Evolutionary conservation across 2,888 invertebrate genomes (phyloP), one percentile per base, ranked within the genome.

Genomic region (Synergus japonicus): DNA sequence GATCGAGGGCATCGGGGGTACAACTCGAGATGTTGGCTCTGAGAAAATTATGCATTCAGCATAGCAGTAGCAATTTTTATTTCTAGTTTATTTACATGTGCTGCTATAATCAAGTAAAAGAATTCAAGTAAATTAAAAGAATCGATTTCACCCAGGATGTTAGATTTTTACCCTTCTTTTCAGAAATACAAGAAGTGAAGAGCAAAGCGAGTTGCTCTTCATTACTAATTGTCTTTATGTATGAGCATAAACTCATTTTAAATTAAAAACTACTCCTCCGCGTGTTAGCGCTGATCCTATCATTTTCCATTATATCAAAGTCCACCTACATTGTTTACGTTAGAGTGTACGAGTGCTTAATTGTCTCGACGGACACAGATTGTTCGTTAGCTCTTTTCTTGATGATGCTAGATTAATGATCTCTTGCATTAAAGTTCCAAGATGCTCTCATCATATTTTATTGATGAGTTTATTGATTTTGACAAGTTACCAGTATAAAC

Each of bases 1-100:
- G 80, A 82, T 82, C 84, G 81, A 82, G 82, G 80, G 29, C 80
- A 82, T 13, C 82, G 81, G 81, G 83, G 81, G 29, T 79, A 82
- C 29, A 69, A 15, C 46, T 49, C 46, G 22, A 29, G 22, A 3
- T 69, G 1, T 46, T 49, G 37, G 22, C 22, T 49, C 15, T 12
- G 13, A 10, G n/a, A 41, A 46, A 69, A 46, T 8, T 46, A 29
- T 69, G 29, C 9, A 4, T 15, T 29, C 12, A 15, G 13, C 22
- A 8, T 22, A 37, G 29, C 29, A 49, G 46, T 49, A 44, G n/a
- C 12, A 60, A 15, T 29, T 37, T 22, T 64, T 64, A 64, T 64
- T 29, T 12, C 0, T 13, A 29, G 22, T 64, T 60, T 60, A 60
- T 60, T n/a, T n/a, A 60, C 22, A 5, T 60, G 2, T 10, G 10